phyloP scores from a whole-genome alignment of 2,113 vertebrate species.

The Vombatus ursinus region DNA sequence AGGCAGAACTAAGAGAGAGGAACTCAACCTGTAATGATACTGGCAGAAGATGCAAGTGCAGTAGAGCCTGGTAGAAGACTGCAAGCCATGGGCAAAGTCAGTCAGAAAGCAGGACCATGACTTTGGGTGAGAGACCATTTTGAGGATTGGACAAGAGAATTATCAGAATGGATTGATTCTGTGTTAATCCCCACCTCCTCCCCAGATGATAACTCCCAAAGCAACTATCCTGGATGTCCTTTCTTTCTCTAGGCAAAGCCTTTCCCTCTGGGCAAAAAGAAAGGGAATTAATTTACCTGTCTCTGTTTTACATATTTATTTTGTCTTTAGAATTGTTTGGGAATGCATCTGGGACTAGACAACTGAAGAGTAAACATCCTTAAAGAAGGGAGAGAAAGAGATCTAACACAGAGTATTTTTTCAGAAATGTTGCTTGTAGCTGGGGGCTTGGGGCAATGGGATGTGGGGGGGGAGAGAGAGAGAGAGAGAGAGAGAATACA shows the following conservation, averaged over 20 bases:
- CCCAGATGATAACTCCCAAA: neutral
- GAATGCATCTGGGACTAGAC: neutral
- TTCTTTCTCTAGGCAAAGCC: neutral
- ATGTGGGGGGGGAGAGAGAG: neutral
- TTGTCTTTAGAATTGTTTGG: neutral
- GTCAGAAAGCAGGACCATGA: neutral
- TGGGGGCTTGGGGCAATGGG: neutral
- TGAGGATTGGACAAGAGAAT: neutral
- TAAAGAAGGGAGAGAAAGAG: neutral
- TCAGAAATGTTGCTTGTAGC: neutral
- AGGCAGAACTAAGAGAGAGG: neutral
- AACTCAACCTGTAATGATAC: neutral
- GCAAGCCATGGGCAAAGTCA: neutral
- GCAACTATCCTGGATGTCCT: neutral
- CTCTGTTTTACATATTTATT: neutral
- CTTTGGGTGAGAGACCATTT: neutral
- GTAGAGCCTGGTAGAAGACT: neutral
- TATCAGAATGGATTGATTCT: no score
- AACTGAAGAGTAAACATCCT: neutral
- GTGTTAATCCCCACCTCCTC: no score
- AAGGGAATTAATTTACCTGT: neutral
- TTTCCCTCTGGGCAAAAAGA: neutral
- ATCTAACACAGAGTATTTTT: neutral
- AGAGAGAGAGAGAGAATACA: neutral
- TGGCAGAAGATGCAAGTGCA: neutral